Evolutionary conservation across 1,140 invertebrate genomes (phyloP).

Genomic region (Sminthurides bifidus): DNA sequence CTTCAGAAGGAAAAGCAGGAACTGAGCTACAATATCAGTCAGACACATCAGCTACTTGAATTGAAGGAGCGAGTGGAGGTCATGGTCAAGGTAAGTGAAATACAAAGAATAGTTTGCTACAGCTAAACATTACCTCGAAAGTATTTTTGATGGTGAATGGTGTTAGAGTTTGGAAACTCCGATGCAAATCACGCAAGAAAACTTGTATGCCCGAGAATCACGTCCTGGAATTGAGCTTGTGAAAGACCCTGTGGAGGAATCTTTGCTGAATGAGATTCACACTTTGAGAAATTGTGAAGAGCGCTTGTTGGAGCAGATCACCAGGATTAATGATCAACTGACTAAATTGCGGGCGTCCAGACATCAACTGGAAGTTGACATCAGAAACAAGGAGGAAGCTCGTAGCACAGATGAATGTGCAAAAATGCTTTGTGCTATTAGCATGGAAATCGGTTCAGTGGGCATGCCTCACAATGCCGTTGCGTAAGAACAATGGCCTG

Average conservation of each 20-base stretch:
- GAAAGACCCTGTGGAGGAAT: constrained; percentile 23
- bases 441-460: constrained; percentile 15
- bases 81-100: constrained; percentile 16
- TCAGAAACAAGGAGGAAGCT: constrained; percentile 24
- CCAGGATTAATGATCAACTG: constrained; percentile 18
- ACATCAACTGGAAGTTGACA: constrained; percentile 26
- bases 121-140: too few relatives aligned
- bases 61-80: constrained; percentile 21
- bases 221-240: constrained; percentile 22
- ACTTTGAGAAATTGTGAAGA: constrained; percentile 14
- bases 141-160: neutral
- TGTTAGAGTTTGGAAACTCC: constrained; percentile 18
- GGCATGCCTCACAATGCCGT: neutral
- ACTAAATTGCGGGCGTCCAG: constrained; percentile 15
- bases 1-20: constrained; percentile 13
- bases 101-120: neutral
- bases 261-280: constrained; percentile 14
- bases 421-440: constrained; percentile 10
- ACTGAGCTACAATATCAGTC: constrained; percentile 18
- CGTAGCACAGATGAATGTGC: constrained; percentile 27
- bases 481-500: too few relatives aligned
- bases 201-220: constrained; percentile 16
- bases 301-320: constrained; percentile 12
- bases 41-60: constrained; percentile 20
- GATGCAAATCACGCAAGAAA: constrained; percentile 22